phyloP scores from a whole-genome alignment of 2,113 vertebrate genomes.

The Callospermophilus lateralis region DNA sequence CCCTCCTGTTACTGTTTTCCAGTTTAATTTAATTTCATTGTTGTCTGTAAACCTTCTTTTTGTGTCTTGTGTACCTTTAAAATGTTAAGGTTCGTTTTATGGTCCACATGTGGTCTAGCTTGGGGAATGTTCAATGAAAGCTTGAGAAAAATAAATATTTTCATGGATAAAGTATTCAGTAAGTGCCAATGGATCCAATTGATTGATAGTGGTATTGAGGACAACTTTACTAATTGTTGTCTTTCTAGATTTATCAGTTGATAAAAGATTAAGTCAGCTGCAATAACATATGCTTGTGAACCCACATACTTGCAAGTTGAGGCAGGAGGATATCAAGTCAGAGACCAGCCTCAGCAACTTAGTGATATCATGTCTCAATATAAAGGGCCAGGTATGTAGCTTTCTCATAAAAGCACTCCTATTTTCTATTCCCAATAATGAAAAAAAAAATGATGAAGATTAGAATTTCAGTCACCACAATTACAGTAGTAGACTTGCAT shows the following conservation, averaged over 20 bases:
- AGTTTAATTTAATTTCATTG: not conserved
- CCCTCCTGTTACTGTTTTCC: not conserved
- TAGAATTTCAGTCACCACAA: not conserved
- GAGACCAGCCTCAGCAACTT: too few species aligned
- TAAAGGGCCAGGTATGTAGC: too few species aligned
- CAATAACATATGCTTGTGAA: too few species aligned
- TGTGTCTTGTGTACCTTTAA: not conserved
- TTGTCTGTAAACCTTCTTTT: not conserved
- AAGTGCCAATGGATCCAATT: not conserved
- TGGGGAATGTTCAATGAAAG: not conserved
- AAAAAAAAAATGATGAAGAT: too few species aligned
- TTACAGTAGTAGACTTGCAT: too few species aligned
- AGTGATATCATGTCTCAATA: too few species aligned
- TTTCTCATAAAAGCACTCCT: too few species aligned
- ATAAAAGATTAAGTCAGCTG: not conserved
- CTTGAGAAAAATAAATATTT: not conserved
- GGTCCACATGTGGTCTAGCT: not conserved
- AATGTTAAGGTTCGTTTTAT: not conserved
- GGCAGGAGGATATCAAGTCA: too few species aligned
- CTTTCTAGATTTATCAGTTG: not conserved
- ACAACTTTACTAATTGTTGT: not conserved
- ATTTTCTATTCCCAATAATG: too few species aligned
- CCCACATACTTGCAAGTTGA: too few species aligned
- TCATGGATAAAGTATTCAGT: not conserved
- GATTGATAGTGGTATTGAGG: not conserved